A percentile compares a stretch with the other conserved stretches of the same genome.
Conservation (phyloP, 2,888 invertebrate species). For the Lepas anatifera region DNA sequence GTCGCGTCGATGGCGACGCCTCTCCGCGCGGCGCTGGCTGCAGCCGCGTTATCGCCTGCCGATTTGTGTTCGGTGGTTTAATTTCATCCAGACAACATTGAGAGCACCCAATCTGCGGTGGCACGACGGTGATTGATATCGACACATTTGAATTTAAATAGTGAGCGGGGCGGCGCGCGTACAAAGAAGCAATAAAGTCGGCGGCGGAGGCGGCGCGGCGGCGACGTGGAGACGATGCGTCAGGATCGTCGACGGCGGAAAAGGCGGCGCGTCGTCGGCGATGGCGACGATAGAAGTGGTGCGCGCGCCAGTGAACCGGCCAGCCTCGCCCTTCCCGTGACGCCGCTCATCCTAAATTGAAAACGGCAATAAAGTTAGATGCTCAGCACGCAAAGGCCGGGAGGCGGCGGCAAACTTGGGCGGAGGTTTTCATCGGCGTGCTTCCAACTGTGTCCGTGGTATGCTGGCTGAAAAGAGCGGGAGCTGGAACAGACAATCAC, state of each 20-base stretch:
- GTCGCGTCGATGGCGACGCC: not conserved
- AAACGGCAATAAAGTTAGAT: not conserved
- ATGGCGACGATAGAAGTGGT: not conserved
- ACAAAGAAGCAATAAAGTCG: slow-evolving; percentile 10
- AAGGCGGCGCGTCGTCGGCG: not conserved
- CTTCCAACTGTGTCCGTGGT: not conserved
- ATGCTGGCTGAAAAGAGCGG: too few relatives aligned
- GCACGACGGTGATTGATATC: not conserved
- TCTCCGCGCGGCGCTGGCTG: not conserved
- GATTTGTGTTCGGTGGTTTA: slow-evolving; percentile 10
- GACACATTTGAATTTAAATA: slow-evolving; percentile 7
- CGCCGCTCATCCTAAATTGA: not conserved
- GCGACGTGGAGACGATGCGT: too few relatives aligned
- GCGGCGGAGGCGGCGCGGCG: not conserved
- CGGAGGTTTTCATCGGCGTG: not conserved
- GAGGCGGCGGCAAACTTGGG: not conserved
- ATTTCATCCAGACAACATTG: not conserved
- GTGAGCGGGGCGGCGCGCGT: not conserved
- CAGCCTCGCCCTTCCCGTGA: not conserved
- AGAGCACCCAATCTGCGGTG: not conserved
- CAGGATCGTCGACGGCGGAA: too few relatives aligned
- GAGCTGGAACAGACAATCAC: too few relatives aligned
- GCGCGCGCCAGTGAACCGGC: too few relatives aligned
- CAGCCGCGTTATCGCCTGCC: not conserved
- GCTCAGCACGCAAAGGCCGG: not conserved